A percentile compares a stretch with the other conserved stretches of the same genome.
These are phyloP conservation scores for Oryzias woworae DNA, from an alignment of 2,113 vertebrate species.

Conservation along the genomic window DNA sequence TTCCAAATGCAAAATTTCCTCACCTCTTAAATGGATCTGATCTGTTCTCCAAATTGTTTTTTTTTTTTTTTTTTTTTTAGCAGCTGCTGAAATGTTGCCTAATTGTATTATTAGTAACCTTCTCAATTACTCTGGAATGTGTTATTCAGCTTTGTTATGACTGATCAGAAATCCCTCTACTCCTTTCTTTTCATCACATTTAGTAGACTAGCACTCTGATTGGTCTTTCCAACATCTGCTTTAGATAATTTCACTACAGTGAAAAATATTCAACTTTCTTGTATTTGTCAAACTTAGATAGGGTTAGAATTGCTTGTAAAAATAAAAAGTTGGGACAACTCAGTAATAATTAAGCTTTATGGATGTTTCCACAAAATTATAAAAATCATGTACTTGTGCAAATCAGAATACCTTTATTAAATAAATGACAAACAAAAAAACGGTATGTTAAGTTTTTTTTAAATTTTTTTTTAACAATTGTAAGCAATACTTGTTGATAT, in stretches of 20 bases:
- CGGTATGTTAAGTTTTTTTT: too few relatives aligned
- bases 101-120: slow-evolving; percentile 82
- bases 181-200: slow-evolving; percentile 41
- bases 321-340: background rate
- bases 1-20: slow-evolving; percentile 66
- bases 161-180: slow-evolving; percentile 64
- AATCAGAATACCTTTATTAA: too few relatives aligned
- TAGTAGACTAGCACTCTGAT: slow-evolving; percentile 14
- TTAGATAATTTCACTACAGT: slow-evolving; percentile 4
- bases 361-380: background rate
- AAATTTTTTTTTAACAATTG: too few relatives aligned
- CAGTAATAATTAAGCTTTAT: background rate
- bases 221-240: slow-evolving; percentile 25
- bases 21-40: background rate
- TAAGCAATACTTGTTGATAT: too few relatives aligned
- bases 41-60: background rate
- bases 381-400: too few relatives aligned
- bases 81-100: slow-evolving; percentile 79
- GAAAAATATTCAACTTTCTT: background rate
- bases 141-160: slow-evolving; percentile 75
- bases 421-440: too few relatives aligned
- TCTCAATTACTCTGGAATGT: slow-evolving; percentile 86
- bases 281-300: too few relatives aligned
- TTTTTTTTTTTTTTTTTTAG: slow-evolving; percentile 66
- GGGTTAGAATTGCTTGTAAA: too few relatives aligned